These are phyloP conservation scores for Tichodroma muraria DNA, from an alignment of 2,113 vertebrate species.

Conservation along the genomic window DNA sequence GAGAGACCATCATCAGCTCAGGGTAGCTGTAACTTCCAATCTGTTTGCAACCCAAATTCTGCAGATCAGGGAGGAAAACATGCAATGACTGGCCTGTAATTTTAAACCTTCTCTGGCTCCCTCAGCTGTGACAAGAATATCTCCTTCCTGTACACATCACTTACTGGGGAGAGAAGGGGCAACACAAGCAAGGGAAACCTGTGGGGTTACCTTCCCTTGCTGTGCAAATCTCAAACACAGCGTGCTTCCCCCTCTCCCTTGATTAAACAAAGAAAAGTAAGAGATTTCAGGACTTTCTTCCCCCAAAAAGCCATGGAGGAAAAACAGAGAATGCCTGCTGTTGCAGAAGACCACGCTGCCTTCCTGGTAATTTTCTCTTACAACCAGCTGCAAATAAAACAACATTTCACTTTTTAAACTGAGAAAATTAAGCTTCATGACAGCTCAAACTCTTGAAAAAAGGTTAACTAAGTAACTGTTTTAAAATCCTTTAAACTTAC, in stretches of 20 bases:
- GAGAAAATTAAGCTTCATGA: neutral
- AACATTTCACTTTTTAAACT: neutral
- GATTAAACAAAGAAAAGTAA: neutral
- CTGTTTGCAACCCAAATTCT: neutral
- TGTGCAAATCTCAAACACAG: neutral
- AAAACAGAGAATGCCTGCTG: neutral
- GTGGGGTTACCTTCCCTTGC: neutral
- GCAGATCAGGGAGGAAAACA: neutral
- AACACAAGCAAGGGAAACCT: neutral
- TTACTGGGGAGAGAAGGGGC: neutral
- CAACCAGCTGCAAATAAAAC: neutral
- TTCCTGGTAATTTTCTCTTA: neutral
- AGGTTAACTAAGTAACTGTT: slow-evolving; percentile 14
- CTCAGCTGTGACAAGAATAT: neutral
- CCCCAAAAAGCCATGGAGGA: neutral
- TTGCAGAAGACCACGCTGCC: neutral
- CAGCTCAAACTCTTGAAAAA: neutral
- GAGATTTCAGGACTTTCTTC: neutral
- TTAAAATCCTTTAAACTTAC: slow-evolving; percentile 54
- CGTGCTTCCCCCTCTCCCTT: neutral
- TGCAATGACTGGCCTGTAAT: neutral
- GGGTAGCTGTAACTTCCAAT: neutral
- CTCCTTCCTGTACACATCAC: neutral
- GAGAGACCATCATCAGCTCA: neutral
- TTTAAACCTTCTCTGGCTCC: neutral